A percentile compares a stretch with the other conserved stretches of the same genome.
Evolutionary conservation across 37 sponge, comb jelly and placozoan species (phyloP).

Genomic region (Axinella damicornis): DNA sequence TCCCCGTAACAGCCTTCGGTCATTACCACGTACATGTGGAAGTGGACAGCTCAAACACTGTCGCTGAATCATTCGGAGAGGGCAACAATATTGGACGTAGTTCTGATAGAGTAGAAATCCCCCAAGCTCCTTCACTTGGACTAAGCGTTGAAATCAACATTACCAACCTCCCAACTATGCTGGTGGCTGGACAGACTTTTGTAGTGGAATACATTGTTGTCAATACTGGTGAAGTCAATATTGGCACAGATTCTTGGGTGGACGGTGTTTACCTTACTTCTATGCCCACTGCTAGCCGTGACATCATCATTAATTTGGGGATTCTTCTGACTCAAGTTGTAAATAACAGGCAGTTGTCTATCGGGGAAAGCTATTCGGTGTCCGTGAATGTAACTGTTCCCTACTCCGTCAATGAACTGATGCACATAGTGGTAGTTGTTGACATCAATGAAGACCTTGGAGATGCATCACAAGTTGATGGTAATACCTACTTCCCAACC

Average conservation of each 20-base stretch:
- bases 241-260: conserved; percentile 12
- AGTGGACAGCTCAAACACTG: conserved; percentile 15
- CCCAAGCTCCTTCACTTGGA: not conserved
- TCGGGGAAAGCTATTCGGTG: not conserved
- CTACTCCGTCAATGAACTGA: conserved; percentile 3
- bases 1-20: conserved; percentile 4
- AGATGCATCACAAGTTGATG: not conserved
- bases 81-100: conserved; percentile 26
- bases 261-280: conserved; percentile 18
- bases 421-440: conserved; percentile 11
- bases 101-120: not conserved
- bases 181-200: conserved; percentile 6
- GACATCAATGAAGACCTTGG: conserved; percentile 30
- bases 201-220: not conserved
- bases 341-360: not conserved
- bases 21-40: conserved; percentile 5
- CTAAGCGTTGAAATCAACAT: not conserved
- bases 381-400: conserved; percentile 5
- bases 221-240: conserved; percentile 13
- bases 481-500: too few relatives aligned
- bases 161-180: not conserved
- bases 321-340: conserved; percentile 11
- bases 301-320: not conserved
- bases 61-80: conserved; percentile 31
- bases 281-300: not conserved